A percentile compares a stretch with the other conserved stretches of the same genome.
Evolutionary conservation across 2,888 invertebrate genomes (phyloP).

Genomic region (Gortyna flavago): DNA sequence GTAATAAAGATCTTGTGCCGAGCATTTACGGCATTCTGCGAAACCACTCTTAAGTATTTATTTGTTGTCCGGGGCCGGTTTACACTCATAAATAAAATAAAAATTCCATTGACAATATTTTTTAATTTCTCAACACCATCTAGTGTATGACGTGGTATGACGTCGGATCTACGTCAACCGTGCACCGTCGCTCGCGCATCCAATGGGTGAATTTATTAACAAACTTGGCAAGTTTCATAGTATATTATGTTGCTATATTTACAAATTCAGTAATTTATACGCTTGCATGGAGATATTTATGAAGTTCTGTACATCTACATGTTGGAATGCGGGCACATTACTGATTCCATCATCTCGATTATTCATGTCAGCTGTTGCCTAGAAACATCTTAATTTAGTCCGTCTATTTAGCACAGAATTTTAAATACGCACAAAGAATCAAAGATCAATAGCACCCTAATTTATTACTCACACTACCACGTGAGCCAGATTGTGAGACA

Average conservation of each 20-base stretch:
- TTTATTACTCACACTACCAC: neutral
- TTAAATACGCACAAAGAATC: neutral
- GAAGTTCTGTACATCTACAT: constrained; percentile 25
- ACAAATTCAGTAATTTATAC: constrained; percentile 41
- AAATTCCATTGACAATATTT: constrained; percentile 18
- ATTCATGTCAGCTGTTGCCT: constrained; percentile 4
- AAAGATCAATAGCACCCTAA: constrained; percentile 7
- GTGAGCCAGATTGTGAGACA: constrained; percentile 20
- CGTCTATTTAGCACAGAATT: neutral
- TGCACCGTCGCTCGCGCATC: constrained; percentile 42
- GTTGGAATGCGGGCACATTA: constrained; percentile 39
- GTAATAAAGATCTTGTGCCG: neutral
- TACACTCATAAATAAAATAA: constrained; percentile 40
- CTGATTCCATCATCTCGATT: neutral
- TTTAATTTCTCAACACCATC: constrained; percentile 29
- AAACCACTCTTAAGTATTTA: neutral
- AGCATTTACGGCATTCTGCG: neutral
- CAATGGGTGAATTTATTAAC: constrained; percentile 56
- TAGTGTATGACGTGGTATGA: constrained; percentile 53
- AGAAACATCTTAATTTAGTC: constrained; percentile 10
- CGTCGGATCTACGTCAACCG: constrained; percentile 53
- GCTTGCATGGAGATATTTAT: constrained; percentile 42
- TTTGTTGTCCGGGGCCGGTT: constrained; percentile 22
- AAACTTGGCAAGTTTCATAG: constrained; percentile 60
- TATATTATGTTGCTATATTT: constrained; percentile 43